These are phyloP conservation scores for Diabrotica virgifera DNA, from an alignment of 1,140 invertebrate genomes.

Conservation along the genomic window DNA sequence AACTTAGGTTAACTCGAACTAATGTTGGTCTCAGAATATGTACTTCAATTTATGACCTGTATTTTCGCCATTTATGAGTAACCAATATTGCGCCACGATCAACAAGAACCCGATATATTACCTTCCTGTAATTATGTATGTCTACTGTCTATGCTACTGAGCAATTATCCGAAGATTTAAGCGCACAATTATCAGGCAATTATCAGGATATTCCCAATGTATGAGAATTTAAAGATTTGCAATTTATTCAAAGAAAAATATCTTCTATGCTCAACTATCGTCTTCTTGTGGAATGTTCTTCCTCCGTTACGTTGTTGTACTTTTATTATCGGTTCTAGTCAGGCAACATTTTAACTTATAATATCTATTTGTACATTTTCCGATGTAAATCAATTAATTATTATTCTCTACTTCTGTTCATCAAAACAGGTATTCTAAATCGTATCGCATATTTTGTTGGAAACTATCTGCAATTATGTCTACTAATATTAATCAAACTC, in stretches of 20 bases:
- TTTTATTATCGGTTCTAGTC: background rate
- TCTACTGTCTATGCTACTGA: too few relatives aligned
- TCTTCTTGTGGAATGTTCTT: background rate
- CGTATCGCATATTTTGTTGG: slow-evolving; percentile 21
- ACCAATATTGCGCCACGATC: too few relatives aligned
- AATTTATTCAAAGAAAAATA: background rate
- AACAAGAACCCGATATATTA: too few relatives aligned
- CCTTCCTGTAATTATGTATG: too few relatives aligned
- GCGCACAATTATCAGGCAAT: background rate
- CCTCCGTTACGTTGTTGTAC: background rate
- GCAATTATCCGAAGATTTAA: too few relatives aligned
- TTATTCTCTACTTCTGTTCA: slow-evolving; percentile 19
- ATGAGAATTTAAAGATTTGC: background rate
- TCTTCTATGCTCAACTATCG: background rate
- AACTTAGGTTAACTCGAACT: too few relatives aligned
- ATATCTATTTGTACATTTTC: slow-evolving; percentile 14
- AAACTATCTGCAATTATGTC: slow-evolving; percentile 21
- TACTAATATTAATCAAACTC: slow-evolving; percentile 20
- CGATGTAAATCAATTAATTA: slow-evolving; percentile 19
- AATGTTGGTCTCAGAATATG: too few relatives aligned
- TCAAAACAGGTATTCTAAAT: slow-evolving; percentile 21
- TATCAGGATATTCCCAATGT: background rate
- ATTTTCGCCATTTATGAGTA: too few relatives aligned
- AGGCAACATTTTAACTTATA: slow-evolving; percentile 1
- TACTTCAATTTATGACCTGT: too few relatives aligned